A percentile compares a stretch with the other conserved stretches of the same genome.
Conservation (phyloP, 2,888 invertebrate species). For the Leptopilina drosophilae region DNA sequence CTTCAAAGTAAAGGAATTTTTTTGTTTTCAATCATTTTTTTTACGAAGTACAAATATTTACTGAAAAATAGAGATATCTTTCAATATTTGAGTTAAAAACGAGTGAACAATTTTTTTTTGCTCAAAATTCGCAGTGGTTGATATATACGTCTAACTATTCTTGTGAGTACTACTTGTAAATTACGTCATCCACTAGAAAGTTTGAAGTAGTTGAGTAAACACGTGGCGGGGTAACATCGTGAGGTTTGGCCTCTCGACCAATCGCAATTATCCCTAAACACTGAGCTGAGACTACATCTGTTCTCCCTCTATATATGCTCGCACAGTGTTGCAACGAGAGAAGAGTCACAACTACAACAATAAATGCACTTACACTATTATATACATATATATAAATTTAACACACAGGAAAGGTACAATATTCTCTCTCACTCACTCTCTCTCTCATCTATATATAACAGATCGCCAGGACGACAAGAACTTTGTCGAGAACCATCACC, state of each 20-base stretch:
- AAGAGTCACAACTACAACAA: neutral
- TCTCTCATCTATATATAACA: constrained; percentile 16
- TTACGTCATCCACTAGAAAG: constrained; percentile 53
- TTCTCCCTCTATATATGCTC: constrained; percentile 49
- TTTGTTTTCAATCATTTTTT: no score
- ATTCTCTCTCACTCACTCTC: neutral
- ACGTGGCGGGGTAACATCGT: constrained; percentile 57
- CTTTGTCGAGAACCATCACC: constrained; percentile 36
- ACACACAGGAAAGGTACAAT: neutral
- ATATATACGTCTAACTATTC: neutral
- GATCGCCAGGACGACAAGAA: constrained; percentile 16
- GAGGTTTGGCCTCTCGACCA: constrained; percentile 59
- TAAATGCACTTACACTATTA: constrained; percentile 19
- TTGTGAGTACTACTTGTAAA: constrained; percentile 13
- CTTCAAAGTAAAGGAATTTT: no score
- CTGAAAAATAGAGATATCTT: no score
- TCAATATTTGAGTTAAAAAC: no score
- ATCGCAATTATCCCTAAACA: constrained; percentile 65
- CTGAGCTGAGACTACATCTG: constrained; percentile 53
- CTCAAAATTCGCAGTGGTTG: neutral
- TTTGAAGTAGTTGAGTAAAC: constrained; percentile 65
- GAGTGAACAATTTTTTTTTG: no score
- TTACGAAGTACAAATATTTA: no score
- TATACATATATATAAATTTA: neutral
- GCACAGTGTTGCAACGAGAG: constrained; percentile 34